These are phyloP conservation scores for Erinaceus europaeus DNA, from an alignment of 2,113 vertebrate species.

Conservation along the genomic window DNA sequence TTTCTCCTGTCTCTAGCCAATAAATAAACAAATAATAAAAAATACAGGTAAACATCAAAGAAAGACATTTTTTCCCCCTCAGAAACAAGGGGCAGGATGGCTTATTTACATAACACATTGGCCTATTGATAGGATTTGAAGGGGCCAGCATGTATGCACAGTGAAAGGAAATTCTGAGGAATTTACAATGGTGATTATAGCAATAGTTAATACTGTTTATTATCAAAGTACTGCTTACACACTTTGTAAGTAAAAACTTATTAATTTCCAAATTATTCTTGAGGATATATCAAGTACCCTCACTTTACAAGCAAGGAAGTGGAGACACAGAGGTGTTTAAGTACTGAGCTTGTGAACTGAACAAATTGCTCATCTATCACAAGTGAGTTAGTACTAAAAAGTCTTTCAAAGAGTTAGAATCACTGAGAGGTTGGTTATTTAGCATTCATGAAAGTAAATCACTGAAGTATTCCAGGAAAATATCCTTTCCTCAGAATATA, in stretches of 20 bases:
- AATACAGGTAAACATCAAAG: neutral
- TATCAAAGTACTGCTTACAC: neutral
- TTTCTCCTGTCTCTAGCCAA: too few species aligned
- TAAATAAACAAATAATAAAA: too few species aligned
- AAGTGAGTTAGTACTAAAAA: neutral
- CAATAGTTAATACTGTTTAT: neutral
- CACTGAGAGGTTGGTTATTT: neutral
- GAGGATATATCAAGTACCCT: neutral
- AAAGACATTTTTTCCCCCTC: conserved; percentile 5
- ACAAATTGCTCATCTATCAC: neutral
- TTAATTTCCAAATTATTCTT: too few species aligned
- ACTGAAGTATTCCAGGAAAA: neutral
- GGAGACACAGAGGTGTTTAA: neutral
- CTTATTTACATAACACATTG: too few species aligned
- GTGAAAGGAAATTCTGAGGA: neutral
- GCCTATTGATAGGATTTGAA: neutral
- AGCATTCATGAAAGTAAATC: neutral
- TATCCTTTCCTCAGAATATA: neutral
- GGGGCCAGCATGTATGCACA: neutral
- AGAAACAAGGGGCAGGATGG: neutral
- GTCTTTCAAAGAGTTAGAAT: neutral
- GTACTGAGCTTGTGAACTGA: neutral
- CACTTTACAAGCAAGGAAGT: neutral
- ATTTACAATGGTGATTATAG: neutral
- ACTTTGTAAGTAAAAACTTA: neutral